phyloP scores from a whole-genome alignment of 2,113 vertebrate genomes.

The Acanthisitta chloris region DNA sequence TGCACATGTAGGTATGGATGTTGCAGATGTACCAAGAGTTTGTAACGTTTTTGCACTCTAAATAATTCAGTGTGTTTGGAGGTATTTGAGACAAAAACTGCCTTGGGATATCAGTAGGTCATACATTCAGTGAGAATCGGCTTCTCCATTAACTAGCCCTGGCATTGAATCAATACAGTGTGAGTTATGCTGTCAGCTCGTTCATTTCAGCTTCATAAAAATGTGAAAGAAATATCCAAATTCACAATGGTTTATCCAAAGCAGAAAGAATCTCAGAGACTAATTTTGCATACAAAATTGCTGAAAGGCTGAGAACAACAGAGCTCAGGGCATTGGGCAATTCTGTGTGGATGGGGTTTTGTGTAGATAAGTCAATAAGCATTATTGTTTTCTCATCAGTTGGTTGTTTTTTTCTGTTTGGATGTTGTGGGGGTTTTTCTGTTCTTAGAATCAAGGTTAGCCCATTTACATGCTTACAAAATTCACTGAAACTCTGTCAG shows the following conservation, averaged over 20 bases:
- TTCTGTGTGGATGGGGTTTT: neutral
- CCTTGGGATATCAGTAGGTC: slow-evolving; percentile 44
- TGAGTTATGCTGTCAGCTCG: slow-evolving; percentile 35
- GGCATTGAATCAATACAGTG: slow-evolving; percentile 24
- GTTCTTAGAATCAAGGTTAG: neutral
- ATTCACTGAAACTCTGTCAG: neutral
- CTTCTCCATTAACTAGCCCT: slow-evolving; percentile 39
- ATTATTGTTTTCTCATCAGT: neutral
- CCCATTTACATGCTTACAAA: neutral
- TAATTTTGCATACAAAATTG: neutral
- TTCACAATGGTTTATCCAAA: neutral
- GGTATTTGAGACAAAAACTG: slow-evolving; percentile 41
- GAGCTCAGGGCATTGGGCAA: neutral
- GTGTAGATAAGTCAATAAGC: neutral
- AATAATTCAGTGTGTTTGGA: slow-evolving; percentile 56
- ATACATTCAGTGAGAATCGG: slow-evolving; percentile 8
- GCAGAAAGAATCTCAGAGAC: neutral
- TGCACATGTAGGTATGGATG: neutral
- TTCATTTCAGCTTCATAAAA: slow-evolving; percentile 12
- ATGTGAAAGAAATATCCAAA: neutral
- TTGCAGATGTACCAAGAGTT: neutral
- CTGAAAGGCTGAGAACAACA: neutral
- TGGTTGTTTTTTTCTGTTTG: neutral
- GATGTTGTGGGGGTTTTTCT: fast-evolving
- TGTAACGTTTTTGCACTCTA: neutral